A percentile compares a stretch with the other conserved stretches of the same genome.
Conservation (phyloP, 92 coral and sea anemone species). For the Epizoanthus scotinus region DNA sequence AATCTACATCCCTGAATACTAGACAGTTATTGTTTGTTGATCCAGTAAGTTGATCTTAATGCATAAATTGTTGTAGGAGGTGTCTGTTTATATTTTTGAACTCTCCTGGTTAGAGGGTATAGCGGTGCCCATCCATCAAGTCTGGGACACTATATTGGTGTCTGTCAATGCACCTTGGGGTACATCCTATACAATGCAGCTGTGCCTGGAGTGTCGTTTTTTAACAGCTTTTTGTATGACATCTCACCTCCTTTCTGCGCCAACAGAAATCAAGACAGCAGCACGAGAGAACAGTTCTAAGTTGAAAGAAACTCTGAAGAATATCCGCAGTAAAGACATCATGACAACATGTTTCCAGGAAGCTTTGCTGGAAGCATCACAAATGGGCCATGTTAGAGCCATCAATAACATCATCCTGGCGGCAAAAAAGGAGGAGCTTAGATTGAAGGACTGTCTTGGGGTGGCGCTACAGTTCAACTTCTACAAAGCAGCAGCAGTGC, state of each 20-base stretch:
- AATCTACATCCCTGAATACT: too few species aligned
- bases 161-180: background rate
- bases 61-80: too few species aligned
- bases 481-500: slow-evolving; percentile 72
- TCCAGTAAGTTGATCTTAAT: too few species aligned
- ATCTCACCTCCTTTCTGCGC: background rate
- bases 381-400: slow-evolving; percentile 79
- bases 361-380: slow-evolving; percentile 79
- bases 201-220: background rate
- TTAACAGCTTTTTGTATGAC: too few species aligned
- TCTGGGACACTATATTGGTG: too few species aligned
- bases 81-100: too few species aligned
- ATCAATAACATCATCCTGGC: slow-evolving; percentile 74
- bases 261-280: slow-evolving; percentile 78
- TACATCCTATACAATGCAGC: background rate
- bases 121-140: too few species aligned
- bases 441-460: slow-evolving; percentile 60
- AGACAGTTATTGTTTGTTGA: too few species aligned
- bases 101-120: too few species aligned
- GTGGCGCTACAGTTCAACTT: slow-evolving; percentile 62
- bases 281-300: slow-evolving; percentile 74
- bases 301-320: slow-evolving; percentile 60
- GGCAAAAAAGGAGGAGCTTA: slow-evolving; percentile 61
- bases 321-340: slow-evolving; percentile 56
- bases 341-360: slow-evolving; percentile 78